phyloP scores from a whole-genome alignment of 1,140 invertebrate species.

The Octopus bimaculoides region DNA sequence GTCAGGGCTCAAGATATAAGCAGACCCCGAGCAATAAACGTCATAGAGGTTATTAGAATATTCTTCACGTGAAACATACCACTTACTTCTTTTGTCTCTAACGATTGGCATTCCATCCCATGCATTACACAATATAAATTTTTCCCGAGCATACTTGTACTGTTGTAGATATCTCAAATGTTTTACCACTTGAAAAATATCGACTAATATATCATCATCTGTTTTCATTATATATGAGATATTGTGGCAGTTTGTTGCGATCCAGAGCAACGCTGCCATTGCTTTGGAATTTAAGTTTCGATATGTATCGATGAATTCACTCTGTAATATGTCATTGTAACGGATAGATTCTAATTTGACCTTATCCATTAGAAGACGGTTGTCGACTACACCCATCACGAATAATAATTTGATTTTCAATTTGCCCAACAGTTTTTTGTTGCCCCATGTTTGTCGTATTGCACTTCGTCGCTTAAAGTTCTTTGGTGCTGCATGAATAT shows the following conservation, averaged over 20 bases:
- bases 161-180: slow-evolving; percentile 60
- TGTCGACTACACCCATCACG: slow-evolving; percentile 65
- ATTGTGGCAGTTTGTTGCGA: slow-evolving; percentile 65
- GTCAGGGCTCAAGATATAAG: slow-evolving; percentile 53
- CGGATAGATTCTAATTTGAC: slow-evolving; percentile 65
- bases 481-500: slow-evolving; percentile 45
- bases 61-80: slow-evolving; percentile 54
- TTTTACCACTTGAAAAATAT: slow-evolving; percentile 61
- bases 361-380: slow-evolving; percentile 52
- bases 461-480: slow-evolving; percentile 44
- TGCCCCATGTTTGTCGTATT: slow-evolving; percentile 53
- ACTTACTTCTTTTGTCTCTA: slow-evolving; percentile 55
- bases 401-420: slow-evolving; percentile 61
- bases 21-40: slow-evolving; percentile 57
- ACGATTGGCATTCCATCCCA: slow-evolving; percentile 47
- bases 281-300: slow-evolving; percentile 86
- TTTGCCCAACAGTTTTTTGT: slow-evolving; percentile 26
- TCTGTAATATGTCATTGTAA: slow-evolving; percentile 75
- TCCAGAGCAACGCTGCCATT: slow-evolving; percentile 80
- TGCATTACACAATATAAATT: slow-evolving; percentile 45
- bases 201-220: slow-evolving; percentile 59
- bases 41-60: slow-evolving; percentile 54
- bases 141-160: slow-evolving; percentile 14
- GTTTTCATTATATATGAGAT: slow-evolving; percentile 61
- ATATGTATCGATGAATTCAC: slow-evolving; percentile 76